Evolutionary conservation across 2,888 invertebrate species (phyloP), one percentile per base, ranked within the genome.

Genomic region (Salticus scenicus): DNA sequence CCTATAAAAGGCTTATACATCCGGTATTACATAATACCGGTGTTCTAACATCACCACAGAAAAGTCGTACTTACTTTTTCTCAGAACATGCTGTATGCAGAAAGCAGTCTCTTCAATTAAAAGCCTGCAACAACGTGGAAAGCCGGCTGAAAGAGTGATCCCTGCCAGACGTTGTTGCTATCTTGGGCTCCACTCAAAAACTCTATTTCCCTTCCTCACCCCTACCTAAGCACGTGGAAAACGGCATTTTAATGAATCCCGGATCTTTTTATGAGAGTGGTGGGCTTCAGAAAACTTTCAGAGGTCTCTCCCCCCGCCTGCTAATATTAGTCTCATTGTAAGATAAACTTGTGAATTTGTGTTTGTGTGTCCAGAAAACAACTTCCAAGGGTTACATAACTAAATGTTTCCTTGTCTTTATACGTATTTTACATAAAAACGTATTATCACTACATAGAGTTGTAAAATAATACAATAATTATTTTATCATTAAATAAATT

Each of bases 231-330:
- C 57, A 41, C 73, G 47, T 63, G 41, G 72, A 33, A 70, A 77
- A 78, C 77, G 83, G 83, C 77, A 84, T 84, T 84, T 84, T 84
- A 84, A 84, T 84, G 83, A 77, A 76, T 30, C 24, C 41, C 28
- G 37, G 33, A 12, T 42, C 42, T 27, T 42, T 42, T 42, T 42
- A 31, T 69, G n/a, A 37, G 27, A 42, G 42, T n/a, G 70, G 70
- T 41, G 41, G 27, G 70, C 42, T 42, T 42, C 28, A 1, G 4
- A 31, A n/a, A 66, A 7, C 17, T 17, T 66, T 66, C 17, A 66
- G 31, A 31, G 30, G 31, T 5, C 31, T 66, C 30, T 66, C 30
- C 66, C 66, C 66, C 20, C 30, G 24, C 5, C 24, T 20, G 57
- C 57, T 37, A 69, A 69, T 37, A 69, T 69, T 69, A 69, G 69